phyloP scores from a whole-genome alignment of 2,797 vertebrate genomes.

The Acanthornis magna region DNA sequence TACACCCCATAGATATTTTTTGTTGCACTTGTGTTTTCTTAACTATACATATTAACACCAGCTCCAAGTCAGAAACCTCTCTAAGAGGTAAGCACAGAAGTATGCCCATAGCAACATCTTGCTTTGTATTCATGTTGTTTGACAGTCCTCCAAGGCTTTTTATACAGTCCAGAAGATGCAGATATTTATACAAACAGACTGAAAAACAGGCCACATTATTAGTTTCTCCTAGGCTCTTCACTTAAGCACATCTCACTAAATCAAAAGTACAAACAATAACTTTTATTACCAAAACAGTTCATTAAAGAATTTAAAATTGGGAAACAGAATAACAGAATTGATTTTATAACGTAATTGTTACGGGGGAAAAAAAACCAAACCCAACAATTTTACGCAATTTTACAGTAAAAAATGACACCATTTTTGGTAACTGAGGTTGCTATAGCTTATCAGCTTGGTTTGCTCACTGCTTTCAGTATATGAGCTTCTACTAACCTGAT shows the following conservation, averaged over 20 bases:
- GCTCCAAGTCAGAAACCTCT: neutral
- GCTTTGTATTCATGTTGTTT: neutral
- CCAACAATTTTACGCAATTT: neutral
- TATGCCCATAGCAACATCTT: neutral
- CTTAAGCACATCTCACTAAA: neutral
- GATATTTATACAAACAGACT: neutral
- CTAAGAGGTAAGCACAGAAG: neutral
- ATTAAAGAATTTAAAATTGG: neutral
- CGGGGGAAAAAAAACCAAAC: neutral
- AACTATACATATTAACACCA: neutral
- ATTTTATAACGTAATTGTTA: neutral
- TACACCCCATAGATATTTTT: neutral
- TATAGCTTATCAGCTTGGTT: neutral
- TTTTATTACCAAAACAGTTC: neutral
- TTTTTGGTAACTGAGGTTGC: neutral
- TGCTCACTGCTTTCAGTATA: neutral
- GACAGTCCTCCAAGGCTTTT: neutral
- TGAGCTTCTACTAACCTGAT: neutral
- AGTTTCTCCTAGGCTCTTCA: neutral
- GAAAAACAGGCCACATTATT: neutral
- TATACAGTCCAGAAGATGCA: neutral
- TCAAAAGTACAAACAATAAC: neutral
- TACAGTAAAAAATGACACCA: neutral
- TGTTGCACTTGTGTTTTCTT: neutral
- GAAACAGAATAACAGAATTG: neutral